Evolutionary conservation across 1,140 invertebrate genomes (phyloP).

Genomic region (Anagrus nilaparvatae): DNA sequence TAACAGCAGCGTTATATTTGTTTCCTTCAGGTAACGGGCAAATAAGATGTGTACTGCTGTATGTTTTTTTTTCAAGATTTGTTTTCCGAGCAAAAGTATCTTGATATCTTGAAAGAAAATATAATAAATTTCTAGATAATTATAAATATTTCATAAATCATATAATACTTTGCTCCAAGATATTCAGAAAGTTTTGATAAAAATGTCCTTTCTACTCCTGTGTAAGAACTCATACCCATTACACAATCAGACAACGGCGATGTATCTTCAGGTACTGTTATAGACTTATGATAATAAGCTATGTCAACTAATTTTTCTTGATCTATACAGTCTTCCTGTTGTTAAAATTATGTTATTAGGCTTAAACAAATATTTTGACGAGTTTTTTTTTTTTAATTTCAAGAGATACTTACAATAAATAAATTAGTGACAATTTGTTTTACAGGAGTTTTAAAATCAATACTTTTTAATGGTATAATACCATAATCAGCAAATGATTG

Average conservation of each 20-base stretch:
- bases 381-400: not conserved
- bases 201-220: constrained; percentile 58
- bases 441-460: constrained; percentile 32
- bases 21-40: constrained; percentile 60
- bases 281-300: constrained; percentile 53
- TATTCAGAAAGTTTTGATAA: constrained; percentile 55
- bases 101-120: constrained; percentile 38
- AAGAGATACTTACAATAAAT: constrained; percentile 41
- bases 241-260: constrained; percentile 59
- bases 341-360: constrained; percentile 15
- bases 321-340: constrained; percentile 51
- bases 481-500: constrained; percentile 48
- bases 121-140: not conserved
- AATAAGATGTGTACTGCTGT: constrained; percentile 60
- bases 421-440: constrained; percentile 48
- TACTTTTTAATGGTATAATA: constrained; percentile 41
- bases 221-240: constrained; percentile 67
- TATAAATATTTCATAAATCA: not conserved
- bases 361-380: constrained; percentile 11
- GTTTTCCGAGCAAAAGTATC: constrained; percentile 52
- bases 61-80: constrained; percentile 37
- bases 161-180: constrained; percentile 55
- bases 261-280: constrained; percentile 37
- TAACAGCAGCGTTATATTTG: constrained; percentile 74
- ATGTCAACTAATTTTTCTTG: constrained; percentile 45